A percentile compares a stretch with the other conserved stretches of the same genome.
phyloP scores from a whole-genome alignment of 2,113 vertebrate species.

The Ahaetulla prasina region DNA sequence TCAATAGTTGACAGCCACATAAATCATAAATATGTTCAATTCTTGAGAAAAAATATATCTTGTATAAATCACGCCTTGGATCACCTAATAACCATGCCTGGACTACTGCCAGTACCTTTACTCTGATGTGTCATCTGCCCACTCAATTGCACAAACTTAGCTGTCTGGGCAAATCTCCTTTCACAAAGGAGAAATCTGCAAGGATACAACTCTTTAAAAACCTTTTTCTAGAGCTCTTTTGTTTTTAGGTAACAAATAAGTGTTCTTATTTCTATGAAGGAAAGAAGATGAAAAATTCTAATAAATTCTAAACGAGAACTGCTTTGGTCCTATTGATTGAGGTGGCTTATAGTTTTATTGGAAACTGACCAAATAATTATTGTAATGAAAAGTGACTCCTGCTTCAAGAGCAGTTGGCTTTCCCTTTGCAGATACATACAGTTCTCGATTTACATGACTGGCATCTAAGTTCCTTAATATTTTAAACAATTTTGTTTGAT shows the following conservation, averaged over 20 bases:
- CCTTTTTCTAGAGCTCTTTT: not conserved
- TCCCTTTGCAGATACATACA: not conserved
- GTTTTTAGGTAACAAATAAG: not conserved
- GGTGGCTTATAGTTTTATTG: not conserved
- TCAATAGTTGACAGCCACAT: not conserved
- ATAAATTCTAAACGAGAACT: not conserved
- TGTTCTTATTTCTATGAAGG: not conserved
- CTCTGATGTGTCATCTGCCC: not conserved
- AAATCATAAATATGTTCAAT: not conserved
- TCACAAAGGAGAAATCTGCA: not conserved
- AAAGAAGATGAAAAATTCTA: not conserved
- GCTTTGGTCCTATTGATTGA: not conserved
- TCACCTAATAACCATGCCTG: slow-evolving; percentile 11
- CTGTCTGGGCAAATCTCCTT: slow-evolving; percentile 9
- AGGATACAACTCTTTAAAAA: not conserved
- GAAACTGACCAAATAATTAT: not conserved
- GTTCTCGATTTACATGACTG: not conserved
- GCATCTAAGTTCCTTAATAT: not conserved
- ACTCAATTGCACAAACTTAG: not conserved
- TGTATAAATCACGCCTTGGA: slow-evolving; percentile 6
- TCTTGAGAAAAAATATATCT: not conserved
- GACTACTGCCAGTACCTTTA: slow-evolving; percentile 5
- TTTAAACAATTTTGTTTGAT: not conserved
- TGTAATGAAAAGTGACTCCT: not conserved
- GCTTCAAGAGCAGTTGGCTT: not conserved